Evolutionary conservation across 2,113 vertebrate species (phyloP).

Genomic region (Oncorhynchus keta): DNA sequence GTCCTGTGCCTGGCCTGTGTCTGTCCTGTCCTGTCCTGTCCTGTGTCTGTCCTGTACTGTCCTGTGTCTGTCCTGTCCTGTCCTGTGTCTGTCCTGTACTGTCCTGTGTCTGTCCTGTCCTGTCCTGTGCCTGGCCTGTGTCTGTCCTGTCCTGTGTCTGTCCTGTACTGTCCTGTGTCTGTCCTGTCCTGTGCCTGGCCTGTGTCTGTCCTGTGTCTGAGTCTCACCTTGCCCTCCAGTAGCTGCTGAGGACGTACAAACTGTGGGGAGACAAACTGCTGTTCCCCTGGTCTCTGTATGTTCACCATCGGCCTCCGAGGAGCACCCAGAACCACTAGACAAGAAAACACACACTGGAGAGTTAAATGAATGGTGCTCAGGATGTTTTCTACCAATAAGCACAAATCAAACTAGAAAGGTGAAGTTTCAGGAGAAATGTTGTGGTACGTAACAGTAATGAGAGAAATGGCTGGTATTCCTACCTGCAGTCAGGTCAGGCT

Average conservation of each 20-base stretch:
- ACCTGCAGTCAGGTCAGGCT: constrained; percentile 70
- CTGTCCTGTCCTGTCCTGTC: too few species aligned
- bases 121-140: too few species aligned
- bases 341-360: background rate
- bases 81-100: too few species aligned
- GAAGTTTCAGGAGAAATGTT: background rate
- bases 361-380: background rate
- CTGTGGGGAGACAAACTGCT: constrained; percentile 77
- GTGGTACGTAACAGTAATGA: background rate
- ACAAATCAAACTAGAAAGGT: background rate
- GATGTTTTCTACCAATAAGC: background rate
- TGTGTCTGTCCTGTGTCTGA: too few species aligned
- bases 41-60: too few species aligned
- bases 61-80: too few species aligned
- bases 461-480: background rate
- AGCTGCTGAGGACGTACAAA: constrained; percentile 86
- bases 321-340: constrained; percentile 35
- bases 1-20: too few species aligned
- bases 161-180: too few species aligned
- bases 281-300: constrained; percentile 74
- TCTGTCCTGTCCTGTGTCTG: too few species aligned
- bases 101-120: too few species aligned
- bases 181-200: too few species aligned
- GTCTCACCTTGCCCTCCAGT: constrained; percentile 85
- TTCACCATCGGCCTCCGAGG: constrained; percentile 63